Evolutionary conservation across 2,113 vertebrate genomes (phyloP).

Genomic region (Micromys minutus): DNA sequence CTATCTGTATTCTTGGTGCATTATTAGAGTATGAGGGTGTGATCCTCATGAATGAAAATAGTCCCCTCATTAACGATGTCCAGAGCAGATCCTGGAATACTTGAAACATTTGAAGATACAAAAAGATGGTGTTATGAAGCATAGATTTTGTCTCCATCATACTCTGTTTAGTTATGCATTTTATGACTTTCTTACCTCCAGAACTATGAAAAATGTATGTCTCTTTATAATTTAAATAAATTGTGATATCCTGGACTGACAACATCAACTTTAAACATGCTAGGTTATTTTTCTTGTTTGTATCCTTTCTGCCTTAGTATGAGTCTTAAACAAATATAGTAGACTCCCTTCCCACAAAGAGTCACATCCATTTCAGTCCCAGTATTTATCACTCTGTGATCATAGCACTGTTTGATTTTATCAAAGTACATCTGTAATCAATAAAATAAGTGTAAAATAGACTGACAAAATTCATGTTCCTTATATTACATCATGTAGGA

Average conservation of each 20-base stretch:
- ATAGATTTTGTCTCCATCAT: not conserved
- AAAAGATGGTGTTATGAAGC: not conserved
- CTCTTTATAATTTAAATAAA: not conserved
- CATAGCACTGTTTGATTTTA: not conserved
- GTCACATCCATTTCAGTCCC: not conserved
- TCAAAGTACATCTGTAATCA: not conserved
- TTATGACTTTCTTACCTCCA: not conserved
- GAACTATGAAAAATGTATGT: not conserved
- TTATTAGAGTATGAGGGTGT: not conserved
- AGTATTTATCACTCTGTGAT: not conserved
- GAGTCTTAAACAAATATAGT: not conserved
- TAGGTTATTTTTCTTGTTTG: not conserved
- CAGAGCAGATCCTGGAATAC: rapidly evolving
- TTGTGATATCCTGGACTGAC: not conserved
- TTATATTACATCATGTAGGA: not conserved
- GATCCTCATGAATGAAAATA: not conserved
- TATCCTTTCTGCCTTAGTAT: not conserved
- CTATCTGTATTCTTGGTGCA: not conserved
- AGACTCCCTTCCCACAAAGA: rapidly evolving
- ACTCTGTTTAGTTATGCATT: not conserved
- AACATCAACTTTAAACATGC: not conserved
- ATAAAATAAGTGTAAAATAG: not conserved
- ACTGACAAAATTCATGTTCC: not conserved
- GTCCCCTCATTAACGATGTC: not conserved
- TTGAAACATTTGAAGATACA: not conserved